A percentile compares a stretch with the other conserved stretches of the same genome.
Conservation (phyloP, 2,888 invertebrate species). For the Ochropleura plecta region DNA sequence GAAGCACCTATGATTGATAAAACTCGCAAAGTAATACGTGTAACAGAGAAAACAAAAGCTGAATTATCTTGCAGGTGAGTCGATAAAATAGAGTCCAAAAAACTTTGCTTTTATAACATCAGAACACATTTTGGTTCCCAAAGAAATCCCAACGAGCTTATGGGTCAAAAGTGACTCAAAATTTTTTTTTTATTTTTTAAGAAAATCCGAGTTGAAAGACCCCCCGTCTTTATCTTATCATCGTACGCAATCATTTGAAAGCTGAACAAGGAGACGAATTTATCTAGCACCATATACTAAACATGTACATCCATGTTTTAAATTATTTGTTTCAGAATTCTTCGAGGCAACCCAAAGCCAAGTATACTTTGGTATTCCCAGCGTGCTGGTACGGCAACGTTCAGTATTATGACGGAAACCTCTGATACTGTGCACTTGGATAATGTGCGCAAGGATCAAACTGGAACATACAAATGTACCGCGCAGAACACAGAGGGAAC, state of each 20-base stretch:
- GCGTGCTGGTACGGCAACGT: background rate
- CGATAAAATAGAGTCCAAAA: too few species aligned
- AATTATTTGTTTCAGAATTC: constrained; percentile 54
- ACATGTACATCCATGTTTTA: too few species aligned
- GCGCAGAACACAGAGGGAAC: constrained; percentile 69
- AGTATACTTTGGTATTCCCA: constrained; percentile 69
- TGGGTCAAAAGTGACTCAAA: too few species aligned
- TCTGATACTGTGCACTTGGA: constrained; percentile 56
- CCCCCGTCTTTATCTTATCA: too few species aligned
- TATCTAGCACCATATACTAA: too few species aligned
- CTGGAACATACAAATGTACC: constrained; percentile 70
- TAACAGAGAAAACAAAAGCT: constrained; percentile 54
- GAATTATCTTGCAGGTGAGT: constrained; percentile 72
- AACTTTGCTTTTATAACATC: too few species aligned
- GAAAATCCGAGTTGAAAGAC: too few species aligned
- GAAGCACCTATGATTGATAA: constrained; percentile 69
- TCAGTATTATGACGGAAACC: constrained; percentile 12
- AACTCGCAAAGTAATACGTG: constrained; percentile 34
- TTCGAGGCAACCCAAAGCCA: constrained; percentile 69
- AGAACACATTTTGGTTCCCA: too few species aligned
- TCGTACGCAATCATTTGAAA: too few species aligned
- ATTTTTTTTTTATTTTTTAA: too few species aligned
- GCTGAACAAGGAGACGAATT: too few species aligned
- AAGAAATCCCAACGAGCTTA: too few species aligned
- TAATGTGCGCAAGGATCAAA: constrained; percentile 44